Conservation (phyloP, 2,113 vertebrate genomes). For the Cavia aperea region DNA sequence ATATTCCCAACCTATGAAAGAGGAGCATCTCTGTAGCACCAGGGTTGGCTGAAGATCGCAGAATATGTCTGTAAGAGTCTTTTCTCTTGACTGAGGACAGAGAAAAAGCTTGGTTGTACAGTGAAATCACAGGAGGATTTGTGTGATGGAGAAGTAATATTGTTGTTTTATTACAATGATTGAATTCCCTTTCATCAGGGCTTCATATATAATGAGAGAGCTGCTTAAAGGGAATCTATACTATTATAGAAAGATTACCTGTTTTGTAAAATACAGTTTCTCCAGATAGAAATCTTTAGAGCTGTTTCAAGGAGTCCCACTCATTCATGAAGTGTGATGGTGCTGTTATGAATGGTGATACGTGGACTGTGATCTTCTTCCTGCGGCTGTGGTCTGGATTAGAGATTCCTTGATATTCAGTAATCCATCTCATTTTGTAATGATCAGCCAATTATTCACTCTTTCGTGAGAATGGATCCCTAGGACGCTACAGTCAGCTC, state of each 20-base stretch:
- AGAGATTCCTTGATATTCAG: not conserved
- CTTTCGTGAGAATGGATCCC: not conserved
- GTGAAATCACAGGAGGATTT: constrained; percentile 15
- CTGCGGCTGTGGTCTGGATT: not conserved
- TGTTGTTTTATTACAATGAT: constrained; percentile 16
- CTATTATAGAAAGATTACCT: constrained; percentile 22
- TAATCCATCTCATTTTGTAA: not conserved
- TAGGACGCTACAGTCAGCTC: not conserved
- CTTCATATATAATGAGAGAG: constrained; percentile 18
- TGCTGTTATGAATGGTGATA: not conserved
- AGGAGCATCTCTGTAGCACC: not conserved
- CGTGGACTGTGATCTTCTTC: not conserved
- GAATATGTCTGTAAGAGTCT: not conserved
- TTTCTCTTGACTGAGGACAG: not conserved
- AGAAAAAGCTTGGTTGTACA: not conserved
- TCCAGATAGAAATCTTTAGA: constrained; percentile 26
- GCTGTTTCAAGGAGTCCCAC: constrained; percentile 8
- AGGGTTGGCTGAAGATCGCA: not conserved
- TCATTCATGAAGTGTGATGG: not conserved
- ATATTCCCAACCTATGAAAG: not conserved
- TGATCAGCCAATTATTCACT: not conserved
- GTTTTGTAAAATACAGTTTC: constrained; percentile 23
- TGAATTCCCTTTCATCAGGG: not conserved
- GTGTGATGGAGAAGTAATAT: not conserved
- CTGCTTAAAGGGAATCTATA: not conserved